Conservation (phyloP, 1,140 invertebrate species). For the Archegozetes longisetosus region DNA sequence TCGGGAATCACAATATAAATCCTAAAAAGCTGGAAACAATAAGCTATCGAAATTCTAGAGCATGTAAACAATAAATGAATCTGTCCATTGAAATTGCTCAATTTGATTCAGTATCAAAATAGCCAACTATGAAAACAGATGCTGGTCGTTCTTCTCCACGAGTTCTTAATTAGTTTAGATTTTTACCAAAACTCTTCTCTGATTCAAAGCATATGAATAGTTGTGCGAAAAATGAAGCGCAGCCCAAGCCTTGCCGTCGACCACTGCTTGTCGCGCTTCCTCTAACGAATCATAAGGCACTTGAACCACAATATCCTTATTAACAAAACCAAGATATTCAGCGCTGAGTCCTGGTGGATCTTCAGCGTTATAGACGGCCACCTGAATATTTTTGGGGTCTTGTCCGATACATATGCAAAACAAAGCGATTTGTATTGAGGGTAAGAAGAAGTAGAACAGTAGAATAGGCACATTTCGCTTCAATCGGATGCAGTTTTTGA, state of each 20-base stretch:
- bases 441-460: conserved; percentile 70
- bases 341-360: conserved; percentile 9
- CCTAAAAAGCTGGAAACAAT: no score
- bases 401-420: conserved; percentile 85
- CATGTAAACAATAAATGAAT: no score
- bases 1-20: no score
- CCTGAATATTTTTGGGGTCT: conserved; percentile 59
- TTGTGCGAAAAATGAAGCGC: conserved; percentile 14
- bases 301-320: conserved; percentile 8
- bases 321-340: conserved; percentile 10
- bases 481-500: conserved; percentile 19
- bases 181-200: conserved; percentile 9
- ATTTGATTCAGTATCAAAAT: no score
- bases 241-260: conserved; percentile 8
- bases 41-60: no score
- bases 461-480: conserved; percentile 23
- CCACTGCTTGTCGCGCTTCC: conserved; percentile 11
- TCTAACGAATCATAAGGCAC: conserved; percentile 15
- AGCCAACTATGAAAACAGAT: no score
- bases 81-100: no score
- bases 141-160: no score
- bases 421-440: conserved; percentile 79
- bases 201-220: conserved; percentile 12
- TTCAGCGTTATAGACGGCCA: conserved; percentile 53
- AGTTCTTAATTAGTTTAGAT: neutral